Evolutionary conservation across 1,140 invertebrate species (phyloP).

Genomic region (Caenorhabditis elegans): DNA sequence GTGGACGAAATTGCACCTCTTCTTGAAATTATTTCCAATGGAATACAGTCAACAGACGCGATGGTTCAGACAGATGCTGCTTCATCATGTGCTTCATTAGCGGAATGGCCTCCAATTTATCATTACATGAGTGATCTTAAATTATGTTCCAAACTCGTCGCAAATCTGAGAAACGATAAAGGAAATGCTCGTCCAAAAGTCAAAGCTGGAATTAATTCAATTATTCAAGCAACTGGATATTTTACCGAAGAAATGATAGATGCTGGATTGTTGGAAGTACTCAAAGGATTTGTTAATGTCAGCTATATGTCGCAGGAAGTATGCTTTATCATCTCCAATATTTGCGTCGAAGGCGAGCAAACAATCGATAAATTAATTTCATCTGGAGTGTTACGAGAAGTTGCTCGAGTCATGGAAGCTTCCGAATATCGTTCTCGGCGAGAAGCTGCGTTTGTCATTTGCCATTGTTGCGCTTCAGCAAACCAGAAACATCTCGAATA

Average conservation of each 20-base stretch:
- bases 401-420: background rate
- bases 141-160: background rate
- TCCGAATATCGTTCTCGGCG: background rate
- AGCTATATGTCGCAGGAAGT: conserved; percentile 7
- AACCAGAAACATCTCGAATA: background rate
- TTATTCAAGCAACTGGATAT: conserved; percentile 6
- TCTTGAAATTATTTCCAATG: background rate
- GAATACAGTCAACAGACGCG: background rate
- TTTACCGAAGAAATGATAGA: conserved; percentile 23
- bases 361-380: background rate
- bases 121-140: background rate
- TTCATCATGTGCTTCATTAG: background rate
- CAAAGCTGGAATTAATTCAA: background rate
- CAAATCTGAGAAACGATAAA: background rate
- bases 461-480: background rate
- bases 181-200: conserved; percentile 7
- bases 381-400: background rate
- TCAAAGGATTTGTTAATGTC: conserved; percentile 15
- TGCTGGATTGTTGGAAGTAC: background rate
- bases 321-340: background rate
- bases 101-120: background rate
- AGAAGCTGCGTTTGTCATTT: background rate
- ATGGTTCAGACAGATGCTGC: conserved; percentile 13
- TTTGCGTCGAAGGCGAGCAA: conserved; percentile 5
- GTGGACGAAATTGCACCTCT: background rate